Base-by-base conservation (phyloP, 2,888 invertebrate genomes). In the Lepidocyrtoides sp. region DNA sequence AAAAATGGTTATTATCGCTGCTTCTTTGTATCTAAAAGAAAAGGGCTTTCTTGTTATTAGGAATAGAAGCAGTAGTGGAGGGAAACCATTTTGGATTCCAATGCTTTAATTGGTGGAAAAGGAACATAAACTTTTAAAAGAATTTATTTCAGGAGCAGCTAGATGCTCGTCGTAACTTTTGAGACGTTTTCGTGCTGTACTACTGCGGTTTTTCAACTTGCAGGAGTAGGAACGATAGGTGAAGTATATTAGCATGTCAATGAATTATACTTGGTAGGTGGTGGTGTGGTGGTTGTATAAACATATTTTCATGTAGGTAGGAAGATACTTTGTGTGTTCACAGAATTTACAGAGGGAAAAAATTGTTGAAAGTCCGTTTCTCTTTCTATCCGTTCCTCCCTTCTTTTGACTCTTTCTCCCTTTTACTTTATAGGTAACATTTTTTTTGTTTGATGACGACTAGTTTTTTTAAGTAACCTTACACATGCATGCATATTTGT, bases 41-140 rank as follows among this genome's bases (percentile, higher is more conserved):
- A 5, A n/a, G n/a, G n/a, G 4, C n/a, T 66, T 66, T 66, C 60
- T 12, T 32, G 32, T 5, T n/a, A 14, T 14, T 14, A 10, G 26
- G 66, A 3, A 32, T 14, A 66, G 29, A 4, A 32, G 14, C 5
- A 32, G n/a, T 3, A 60, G 23, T 60, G 57, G 4, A 20, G 36
- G 17, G 10, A 41, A 36, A 8, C 2, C 0, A 41, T 12, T 36
- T 36, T 20, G 10, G 20, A 69, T 66, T 66, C 32, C 66, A 36
- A 41, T 36, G 41, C 41, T 69, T 69, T 69, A 69, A 69, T 69
- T 69, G 69, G 69, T 69, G 69, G 69, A 41, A 41, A 69, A 41
- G 41, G n/a, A 66, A 66, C 2, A 12, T 41, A 69, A 69, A 69
- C 69, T 66, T 69, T 69, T n/a, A 17, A 66, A 66, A 41, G 69